Evolutionary conservation across 2,113 vertebrate genomes (phyloP).

Genomic region (Syrmaticus mikado): DNA sequence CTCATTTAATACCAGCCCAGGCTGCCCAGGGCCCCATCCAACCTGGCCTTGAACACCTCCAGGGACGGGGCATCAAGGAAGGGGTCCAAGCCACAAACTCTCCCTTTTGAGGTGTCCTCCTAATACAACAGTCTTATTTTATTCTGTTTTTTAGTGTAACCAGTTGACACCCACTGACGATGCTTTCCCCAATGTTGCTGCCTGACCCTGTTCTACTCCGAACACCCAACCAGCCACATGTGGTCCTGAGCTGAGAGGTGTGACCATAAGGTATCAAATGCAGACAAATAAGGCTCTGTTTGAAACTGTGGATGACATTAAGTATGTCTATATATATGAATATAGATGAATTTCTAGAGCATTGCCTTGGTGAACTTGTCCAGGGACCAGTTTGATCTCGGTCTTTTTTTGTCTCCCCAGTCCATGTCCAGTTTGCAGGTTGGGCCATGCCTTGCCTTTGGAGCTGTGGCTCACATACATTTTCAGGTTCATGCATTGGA

Average conservation of each 20-base stretch:
- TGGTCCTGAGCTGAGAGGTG: background rate
- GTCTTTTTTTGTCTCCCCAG: background rate
- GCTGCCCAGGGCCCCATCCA: too few species aligned
- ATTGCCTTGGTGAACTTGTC: background rate
- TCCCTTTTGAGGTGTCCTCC: background rate
- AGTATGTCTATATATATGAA: background rate
- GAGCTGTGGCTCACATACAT: rapidly evolving
- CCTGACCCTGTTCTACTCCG: too few species aligned
- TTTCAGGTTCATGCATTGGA: background rate
- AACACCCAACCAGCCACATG: too few species aligned
- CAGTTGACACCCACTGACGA: rapidly evolving
- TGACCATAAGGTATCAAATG: background rate
- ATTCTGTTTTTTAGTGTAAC: too few species aligned
- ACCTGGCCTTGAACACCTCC: too few species aligned
- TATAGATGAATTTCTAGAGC: background rate
- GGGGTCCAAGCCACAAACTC: rapidly evolving
- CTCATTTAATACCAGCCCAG: too few species aligned
- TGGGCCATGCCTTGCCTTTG: background rate
- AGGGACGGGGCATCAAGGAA: background rate
- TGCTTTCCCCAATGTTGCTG: rapidly evolving
- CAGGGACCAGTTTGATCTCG: background rate
- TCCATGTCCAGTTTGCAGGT: rapidly evolving
- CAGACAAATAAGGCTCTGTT: background rate
- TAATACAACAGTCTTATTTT: background rate
- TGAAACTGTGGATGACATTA: background rate